These are phyloP conservation scores for Conistra vaccinii DNA, from an alignment of 2,888 invertebrate species.

Conservation along the genomic window DNA sequence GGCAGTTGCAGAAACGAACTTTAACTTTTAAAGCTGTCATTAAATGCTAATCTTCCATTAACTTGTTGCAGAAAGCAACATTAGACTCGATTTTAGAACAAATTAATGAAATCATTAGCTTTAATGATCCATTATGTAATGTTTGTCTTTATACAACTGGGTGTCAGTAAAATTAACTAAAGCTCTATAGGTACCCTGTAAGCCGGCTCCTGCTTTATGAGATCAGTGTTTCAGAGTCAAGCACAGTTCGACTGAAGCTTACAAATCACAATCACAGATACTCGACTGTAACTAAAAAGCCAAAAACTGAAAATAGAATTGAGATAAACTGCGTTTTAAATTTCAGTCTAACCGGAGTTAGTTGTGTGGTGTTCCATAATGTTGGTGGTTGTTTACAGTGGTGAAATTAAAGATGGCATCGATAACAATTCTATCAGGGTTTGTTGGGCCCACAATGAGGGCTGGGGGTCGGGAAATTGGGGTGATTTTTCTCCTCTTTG, in stretches of 20 bases:
- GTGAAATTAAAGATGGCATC: constrained; percentile 92
- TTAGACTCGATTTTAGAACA: too few species aligned
- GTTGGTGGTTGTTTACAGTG: constrained; percentile 77
- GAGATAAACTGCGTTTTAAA: constrained; percentile 10
- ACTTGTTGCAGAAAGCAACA: too few species aligned
- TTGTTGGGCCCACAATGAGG: constrained; percentile 83
- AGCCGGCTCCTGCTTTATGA: not conserved
- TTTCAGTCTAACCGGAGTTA: constrained; percentile 19
- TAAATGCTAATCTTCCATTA: too few species aligned
- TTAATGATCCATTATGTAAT: too few species aligned
- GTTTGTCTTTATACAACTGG: too few species aligned
- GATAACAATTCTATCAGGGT: constrained; percentile 91
- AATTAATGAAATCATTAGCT: too few species aligned
- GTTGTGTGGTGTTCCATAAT: constrained; percentile 44
- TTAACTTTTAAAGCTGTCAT: too few species aligned
- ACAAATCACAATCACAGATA: too few species aligned
- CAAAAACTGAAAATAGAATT: not conserved
- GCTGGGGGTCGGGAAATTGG: constrained; percentile 86
- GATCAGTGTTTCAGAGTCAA: not conserved
- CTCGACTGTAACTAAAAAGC: not conserved
- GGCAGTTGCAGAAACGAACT: too few species aligned
- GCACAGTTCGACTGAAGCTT: not conserved
- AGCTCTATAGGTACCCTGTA: not conserved
- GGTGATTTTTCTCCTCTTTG: constrained; percentile 88
- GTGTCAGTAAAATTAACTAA: too few species aligned